These are phyloP conservation scores for Gymnobelideus leadbeateri DNA, from an alignment of 2,113 vertebrate genomes.

Conservation along the genomic window DNA sequence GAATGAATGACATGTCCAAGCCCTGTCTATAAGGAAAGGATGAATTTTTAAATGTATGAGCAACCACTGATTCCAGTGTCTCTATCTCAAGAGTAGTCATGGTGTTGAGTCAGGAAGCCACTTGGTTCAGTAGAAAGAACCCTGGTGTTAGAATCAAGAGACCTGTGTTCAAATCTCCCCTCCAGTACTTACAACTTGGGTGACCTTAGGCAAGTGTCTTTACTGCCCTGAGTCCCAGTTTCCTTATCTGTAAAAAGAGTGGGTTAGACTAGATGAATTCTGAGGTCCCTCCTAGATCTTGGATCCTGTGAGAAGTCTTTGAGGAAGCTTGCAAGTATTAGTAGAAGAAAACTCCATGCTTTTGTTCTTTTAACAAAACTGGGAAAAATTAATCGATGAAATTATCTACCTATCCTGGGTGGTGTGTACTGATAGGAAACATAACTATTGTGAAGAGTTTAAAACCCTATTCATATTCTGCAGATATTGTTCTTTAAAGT, in stretches of 20 bases:
- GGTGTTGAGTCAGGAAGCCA: neutral
- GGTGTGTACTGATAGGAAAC: slow-evolving; percentile 59
- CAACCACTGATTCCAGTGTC: neutral
- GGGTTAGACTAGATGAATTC: neutral
- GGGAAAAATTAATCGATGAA: neutral
- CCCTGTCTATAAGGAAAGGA: neutral
- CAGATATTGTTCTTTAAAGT: slow-evolving; percentile 81
- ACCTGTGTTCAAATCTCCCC: neutral
- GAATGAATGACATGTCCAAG: neutral
- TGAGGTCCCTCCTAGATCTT: neutral
- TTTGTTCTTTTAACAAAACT: slow-evolving; percentile 52
- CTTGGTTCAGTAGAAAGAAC: neutral
- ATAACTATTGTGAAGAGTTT: slow-evolving; percentile 73
- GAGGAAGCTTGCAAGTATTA: neutral
- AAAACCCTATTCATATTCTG: slow-evolving; percentile 83
- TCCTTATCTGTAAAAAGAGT: neutral
- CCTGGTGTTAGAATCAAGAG: neutral
- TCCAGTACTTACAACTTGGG: neutral
- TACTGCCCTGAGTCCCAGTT: neutral
- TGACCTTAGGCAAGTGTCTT: neutral
- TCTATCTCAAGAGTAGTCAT: neutral
- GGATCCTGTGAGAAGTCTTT: neutral
- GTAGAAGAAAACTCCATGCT: slow-evolving; percentile 27
- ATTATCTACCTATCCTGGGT: slow-evolving; percentile 52
- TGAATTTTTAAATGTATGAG: neutral